Conservation (phyloP, 2,888 invertebrate genomes). For the Acronicta leporina region DNA sequence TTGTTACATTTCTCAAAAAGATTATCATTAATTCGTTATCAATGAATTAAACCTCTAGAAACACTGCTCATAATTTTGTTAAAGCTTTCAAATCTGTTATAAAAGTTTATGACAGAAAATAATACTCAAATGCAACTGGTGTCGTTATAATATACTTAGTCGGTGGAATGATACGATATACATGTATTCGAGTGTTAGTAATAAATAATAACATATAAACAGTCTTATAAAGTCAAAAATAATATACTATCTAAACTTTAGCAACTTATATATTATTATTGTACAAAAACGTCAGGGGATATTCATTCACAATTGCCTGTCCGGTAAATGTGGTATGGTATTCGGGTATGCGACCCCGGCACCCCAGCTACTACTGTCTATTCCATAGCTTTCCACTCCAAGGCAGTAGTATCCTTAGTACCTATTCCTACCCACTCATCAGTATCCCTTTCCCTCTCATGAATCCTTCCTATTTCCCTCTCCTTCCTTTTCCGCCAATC, state of each 20-base stretch:
- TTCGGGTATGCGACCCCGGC: too few relatives aligned
- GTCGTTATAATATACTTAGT: conserved; percentile 74
- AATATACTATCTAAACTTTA: conserved; percentile 72
- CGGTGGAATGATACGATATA: conserved; percentile 84
- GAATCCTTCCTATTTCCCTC: too few relatives aligned
- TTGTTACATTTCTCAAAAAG: conserved; percentile 51
- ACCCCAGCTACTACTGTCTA: too few relatives aligned
- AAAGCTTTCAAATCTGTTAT: conserved; percentile 72
- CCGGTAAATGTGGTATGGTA: too few relatives aligned
- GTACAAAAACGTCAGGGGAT: too few relatives aligned
- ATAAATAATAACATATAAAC: conserved; percentile 77
- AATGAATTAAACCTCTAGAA: conserved; percentile 56
- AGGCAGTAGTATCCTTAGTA: too few relatives aligned
- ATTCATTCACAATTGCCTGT: too few relatives aligned
- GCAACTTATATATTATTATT: conserved; percentile 64
- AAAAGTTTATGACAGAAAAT: conserved; percentile 65
- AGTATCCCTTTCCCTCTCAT: too few relatives aligned
- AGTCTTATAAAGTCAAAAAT: conserved; percentile 83
- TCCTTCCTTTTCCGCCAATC: too few relatives aligned
- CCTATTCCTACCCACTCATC: too few relatives aligned
- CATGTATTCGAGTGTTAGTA: conserved; percentile 79
- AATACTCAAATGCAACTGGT: conserved; percentile 82
- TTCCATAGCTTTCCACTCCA: too few relatives aligned
- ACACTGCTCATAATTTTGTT: conserved; percentile 66
- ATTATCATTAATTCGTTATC: conserved; percentile 49